Conservation (phyloP, 2,113 vertebrate genomes). For the Climacteris rufus region DNA sequence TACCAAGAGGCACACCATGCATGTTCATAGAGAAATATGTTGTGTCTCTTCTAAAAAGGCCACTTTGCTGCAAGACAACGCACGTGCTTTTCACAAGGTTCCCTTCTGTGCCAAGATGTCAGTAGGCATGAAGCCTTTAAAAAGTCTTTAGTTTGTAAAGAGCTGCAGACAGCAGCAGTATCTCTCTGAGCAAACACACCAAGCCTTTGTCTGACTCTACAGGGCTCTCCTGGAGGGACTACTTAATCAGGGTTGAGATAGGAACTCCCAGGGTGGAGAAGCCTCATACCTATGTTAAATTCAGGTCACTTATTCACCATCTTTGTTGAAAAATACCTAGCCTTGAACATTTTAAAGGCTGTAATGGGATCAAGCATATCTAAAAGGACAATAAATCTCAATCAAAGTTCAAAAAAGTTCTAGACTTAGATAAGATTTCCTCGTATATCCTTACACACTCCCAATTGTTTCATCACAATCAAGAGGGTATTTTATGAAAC, state of each 20-base stretch:
- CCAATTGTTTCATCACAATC: not conserved
- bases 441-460: not conserved
- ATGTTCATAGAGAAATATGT: not conserved
- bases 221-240: not conserved
- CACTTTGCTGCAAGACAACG: not conserved
- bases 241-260: not conserved
- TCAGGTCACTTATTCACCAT: not conserved
- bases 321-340: not conserved
- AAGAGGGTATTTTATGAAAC: not conserved
- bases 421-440: not conserved
- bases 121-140: not conserved
- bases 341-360: not conserved
- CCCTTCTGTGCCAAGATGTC: not conserved
- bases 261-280: not conserved
- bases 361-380: not conserved
- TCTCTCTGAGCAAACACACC: not conserved
- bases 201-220: not conserved
- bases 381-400: not conserved
- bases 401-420: not conserved
- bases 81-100: not conserved
- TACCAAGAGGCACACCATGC: not conserved
- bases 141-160: not conserved
- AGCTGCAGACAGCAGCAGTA: not conserved
- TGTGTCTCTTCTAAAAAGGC: fast-evolving
- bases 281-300: not conserved